Evolutionary conservation across 2,797 vertebrate genomes (phyloP), one percentile per base, ranked within the genome.

Genomic region (Poecilia picta): DNA sequence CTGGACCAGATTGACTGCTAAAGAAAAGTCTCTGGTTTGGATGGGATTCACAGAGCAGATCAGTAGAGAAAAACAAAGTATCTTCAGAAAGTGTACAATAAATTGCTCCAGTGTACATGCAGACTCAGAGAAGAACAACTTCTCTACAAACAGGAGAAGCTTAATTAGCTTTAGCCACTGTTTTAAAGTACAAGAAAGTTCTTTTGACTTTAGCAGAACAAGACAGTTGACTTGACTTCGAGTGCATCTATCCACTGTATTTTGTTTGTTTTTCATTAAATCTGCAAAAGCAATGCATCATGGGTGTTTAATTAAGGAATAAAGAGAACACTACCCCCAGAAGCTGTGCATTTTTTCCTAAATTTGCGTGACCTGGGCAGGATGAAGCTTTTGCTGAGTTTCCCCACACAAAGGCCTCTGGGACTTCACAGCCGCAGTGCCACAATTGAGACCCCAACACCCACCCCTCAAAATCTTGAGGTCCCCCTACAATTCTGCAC

Each of bases 361-460:
- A 94, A 94, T 94, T 89, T 94, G 91, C 92, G 87, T 92, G 94
- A 95, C 94, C 94, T 94, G 89, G 85, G 84, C 84, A 80, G 86
- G 87, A 94, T 87, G 88, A 84, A 86, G 83, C 82, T 94, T 94
- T 89, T 89, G 92, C 91, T 86, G 93, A 94, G 86, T 90, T 80
- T 85, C 84, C 78, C 88, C 47, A 81, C 83, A 94, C 93, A 95
- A 92, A 92, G 85, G 91, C 94, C 93, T 91, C 82, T 91, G 89
- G 92, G 92, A 93, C 93, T 93, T 91, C 89, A 82, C 84, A 84
- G 87, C 88, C 82, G 89, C 86, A 73, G 84, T 93, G 86, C 87
- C 87, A 91, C 91, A 87, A 87, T 88, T 77, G 87, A 81, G 86
- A 82, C 84, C 84, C 70, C 76, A 82, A 82, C 84, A 80, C 86